phyloP scores from a whole-genome alignment of 1,140 invertebrate species.

The Eumaeus atala region DNA sequence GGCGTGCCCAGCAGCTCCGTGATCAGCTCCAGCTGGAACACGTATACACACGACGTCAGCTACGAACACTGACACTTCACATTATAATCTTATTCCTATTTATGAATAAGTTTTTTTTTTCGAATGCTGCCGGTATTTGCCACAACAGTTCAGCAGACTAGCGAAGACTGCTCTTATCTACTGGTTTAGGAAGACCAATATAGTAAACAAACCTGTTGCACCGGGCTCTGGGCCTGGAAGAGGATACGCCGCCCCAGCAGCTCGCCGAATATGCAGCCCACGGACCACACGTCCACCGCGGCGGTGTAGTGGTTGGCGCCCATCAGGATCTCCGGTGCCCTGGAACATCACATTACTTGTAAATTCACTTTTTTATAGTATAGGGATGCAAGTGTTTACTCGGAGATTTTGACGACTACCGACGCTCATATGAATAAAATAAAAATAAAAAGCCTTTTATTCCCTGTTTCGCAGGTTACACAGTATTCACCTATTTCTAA shows the following conservation, averaged over 20 bases:
- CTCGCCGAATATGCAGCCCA: slow-evolving; percentile 99
- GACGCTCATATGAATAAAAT: no score
- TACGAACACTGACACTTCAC: background rate
- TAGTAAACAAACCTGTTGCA: slow-evolving; percentile 85
- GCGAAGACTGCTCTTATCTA: no score
- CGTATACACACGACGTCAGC: background rate
- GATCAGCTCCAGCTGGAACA: slow-evolving; percentile 92
- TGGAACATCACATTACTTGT: slow-evolving; percentile 34
- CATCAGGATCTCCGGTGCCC: slow-evolving; percentile 98
- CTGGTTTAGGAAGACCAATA: no score
- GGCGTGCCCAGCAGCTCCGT: slow-evolving; percentile 98
- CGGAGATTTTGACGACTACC: no score
- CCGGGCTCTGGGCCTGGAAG: slow-evolving; percentile 96
- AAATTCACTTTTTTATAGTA: background rate
- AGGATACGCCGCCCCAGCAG: slow-evolving; percentile 95
- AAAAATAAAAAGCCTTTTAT: no score
- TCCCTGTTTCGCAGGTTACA: no score
- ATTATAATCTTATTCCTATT: no score
- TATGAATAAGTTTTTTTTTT: no score
- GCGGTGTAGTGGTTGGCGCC: slow-evolving; percentile 98
- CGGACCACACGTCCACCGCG: slow-evolving; percentile 98
- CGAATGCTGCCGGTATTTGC: no score
- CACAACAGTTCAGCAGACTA: no score
- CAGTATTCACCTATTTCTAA: no score
- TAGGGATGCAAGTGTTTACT: no score